Percentiles rank a stretch among this genome's conserved stretches.
These are phyloP conservation scores for Eufriesea mexicana DNA, from an alignment of 1,140 invertebrate genomes.

Conservation along the genomic window DNA sequence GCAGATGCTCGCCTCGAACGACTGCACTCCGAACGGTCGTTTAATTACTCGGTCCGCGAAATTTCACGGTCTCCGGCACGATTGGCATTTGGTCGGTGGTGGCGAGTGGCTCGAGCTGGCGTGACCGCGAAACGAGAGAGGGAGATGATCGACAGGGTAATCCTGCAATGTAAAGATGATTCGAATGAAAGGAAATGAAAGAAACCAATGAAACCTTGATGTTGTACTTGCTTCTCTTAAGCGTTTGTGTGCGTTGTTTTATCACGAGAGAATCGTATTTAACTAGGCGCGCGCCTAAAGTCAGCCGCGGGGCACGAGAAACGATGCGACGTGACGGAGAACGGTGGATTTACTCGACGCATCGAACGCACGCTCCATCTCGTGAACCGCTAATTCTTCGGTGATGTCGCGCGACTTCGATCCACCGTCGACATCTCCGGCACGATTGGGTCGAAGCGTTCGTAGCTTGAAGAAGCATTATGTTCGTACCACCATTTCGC, in stretches of 20 bases:
- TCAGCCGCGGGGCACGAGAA: background rate
- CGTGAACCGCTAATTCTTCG: background rate
- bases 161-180: background rate
- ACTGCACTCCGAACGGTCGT: slow-evolving; percentile 6
- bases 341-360: too few relatives aligned
- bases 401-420: slow-evolving; percentile 12
- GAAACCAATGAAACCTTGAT: slow-evolving; percentile 21
- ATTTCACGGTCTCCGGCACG: slow-evolving; percentile 21
- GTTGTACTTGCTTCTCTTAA: slow-evolving; percentile 54
- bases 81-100: background rate
- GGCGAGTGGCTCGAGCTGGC: background rate
- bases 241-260: slow-evolving; percentile 50
- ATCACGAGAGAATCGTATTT: slow-evolving; percentile 19
- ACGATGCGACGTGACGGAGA: background rate
- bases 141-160: background rate
- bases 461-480: slow-evolving; percentile 64
- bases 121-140: background rate
- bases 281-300: background rate
- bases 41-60: slow-evolving; percentile 14
- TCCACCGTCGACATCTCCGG: background rate
- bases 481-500: slow-evolving; percentile 73
- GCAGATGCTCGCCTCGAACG: too few relatives aligned
- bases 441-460: slow-evolving; percentile 52
- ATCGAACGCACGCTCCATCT: background rate
- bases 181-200: background rate